Base-by-base conservation (phyloP, 2,113 vertebrate genomes). In the Scytalopus superciliaris region DNA sequence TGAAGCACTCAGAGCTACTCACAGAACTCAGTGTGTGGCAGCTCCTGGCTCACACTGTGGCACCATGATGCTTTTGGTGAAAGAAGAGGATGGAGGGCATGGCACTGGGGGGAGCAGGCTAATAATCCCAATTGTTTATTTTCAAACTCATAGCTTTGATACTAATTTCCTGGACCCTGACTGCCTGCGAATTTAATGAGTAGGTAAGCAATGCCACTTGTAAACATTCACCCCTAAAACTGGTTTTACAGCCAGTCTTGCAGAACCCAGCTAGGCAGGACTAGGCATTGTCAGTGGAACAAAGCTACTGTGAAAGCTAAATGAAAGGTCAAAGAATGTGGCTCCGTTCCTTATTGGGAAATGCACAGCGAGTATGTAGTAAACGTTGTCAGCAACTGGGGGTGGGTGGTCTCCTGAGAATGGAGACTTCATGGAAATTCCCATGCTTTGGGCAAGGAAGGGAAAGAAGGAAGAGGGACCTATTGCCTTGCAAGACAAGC, bases 31-130 rank as follows among this genome's bases (percentile, higher is more conserved):
- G 23, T 7, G 2, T 27, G 24, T n/a, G 27, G 60, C 77, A 82
- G 40, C 91, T 87, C 77, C 69, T 70, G 80, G 28, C 64, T 92
- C 56, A 37, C 14, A 5, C 2, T 0, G 2, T 77, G 73, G 45
- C 40, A 62, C n/a, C n/a, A 30, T 0, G 0, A 55, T 0, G 0
- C 14, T 82, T 47, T 39, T 60, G 2, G 1, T n/a, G 57, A 63
- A 40, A 42, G 40, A 19, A 47, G 17, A 5, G 24, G 5, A 1
- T 1, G 1, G n/a, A 33, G 37, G 22, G 17, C 15, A 68, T 17
- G 3, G 4, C 7, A 3, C 2, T 11, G 9, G 2, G 2, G 18
- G 23, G 4, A 66, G 1, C 21, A 33, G 16, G 35, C 18, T 28
- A 56, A 39, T 30, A 70, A 74, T 53, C 35, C 27, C 2, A 19